Conservation (phyloP, 2,888 invertebrate species). For the Tuberolachnus salignus region DNA sequence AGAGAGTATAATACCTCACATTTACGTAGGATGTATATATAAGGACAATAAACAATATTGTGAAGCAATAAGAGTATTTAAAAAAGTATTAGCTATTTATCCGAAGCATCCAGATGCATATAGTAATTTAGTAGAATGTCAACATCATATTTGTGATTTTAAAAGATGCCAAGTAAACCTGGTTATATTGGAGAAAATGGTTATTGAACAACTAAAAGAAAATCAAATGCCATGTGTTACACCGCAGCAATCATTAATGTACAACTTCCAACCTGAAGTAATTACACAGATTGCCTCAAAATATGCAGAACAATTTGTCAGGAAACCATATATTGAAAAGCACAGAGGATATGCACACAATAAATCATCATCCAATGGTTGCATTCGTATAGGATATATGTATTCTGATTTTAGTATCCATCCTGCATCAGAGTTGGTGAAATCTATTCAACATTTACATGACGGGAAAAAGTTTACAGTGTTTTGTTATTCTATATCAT, state of each 20-base stretch:
- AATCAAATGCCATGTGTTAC: conserved; percentile 95
- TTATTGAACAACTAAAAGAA: conserved; percentile 90
- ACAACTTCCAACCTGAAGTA: conserved; percentile 91
- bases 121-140: conserved; percentile 96
- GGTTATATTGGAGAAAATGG: conserved; percentile 89
- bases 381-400: conserved; percentile 92
- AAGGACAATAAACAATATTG: conserved; percentile 92
- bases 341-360: conserved; percentile 79
- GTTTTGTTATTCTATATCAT: conserved; percentile 88
- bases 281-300: conserved; percentile 94
- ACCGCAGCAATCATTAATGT: conserved; percentile 99
- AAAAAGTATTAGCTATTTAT: conserved; percentile 90
- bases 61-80: conserved; percentile 93
- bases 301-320: conserved; percentile 89
- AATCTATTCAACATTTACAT: conserved; percentile 94
- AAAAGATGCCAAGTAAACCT: conserved; percentile 87
- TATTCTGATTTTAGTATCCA: conserved; percentile 99
- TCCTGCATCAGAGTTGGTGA: conserved; percentile 99
- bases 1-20: conserved; percentile 98
- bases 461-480: conserved; percentile 83
- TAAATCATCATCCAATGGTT: conserved; percentile 66
- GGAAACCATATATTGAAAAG: conserved; percentile 72
- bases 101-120: conserved; percentile 98
- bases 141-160: conserved; percentile 97
- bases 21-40: conserved; percentile 84